Evolutionary conservation across 2,113 vertebrate genomes (phyloP).

Genomic region (Microcebus lehilahytsara): DNA sequence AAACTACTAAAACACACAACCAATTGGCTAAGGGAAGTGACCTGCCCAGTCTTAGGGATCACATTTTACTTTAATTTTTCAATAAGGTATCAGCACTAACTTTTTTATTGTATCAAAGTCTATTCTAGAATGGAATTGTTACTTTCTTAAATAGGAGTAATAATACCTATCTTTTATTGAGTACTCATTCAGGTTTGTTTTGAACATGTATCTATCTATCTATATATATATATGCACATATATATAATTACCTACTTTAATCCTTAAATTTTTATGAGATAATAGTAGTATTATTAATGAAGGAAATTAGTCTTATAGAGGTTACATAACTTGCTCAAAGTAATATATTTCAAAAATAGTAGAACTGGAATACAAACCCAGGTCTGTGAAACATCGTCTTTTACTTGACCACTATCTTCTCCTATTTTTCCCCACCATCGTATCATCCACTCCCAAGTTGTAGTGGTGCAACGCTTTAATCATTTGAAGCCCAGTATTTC

Average conservation of each 20-base stretch:
- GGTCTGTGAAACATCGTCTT: neutral
- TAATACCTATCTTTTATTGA: neutral
- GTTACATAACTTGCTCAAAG: neutral
- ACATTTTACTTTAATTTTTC: neutral
- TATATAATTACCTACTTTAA: neutral
- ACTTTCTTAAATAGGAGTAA: neutral
- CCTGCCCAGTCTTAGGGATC: neutral
- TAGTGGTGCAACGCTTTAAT: neutral
- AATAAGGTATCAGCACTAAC: neutral
- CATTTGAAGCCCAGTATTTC: neutral
- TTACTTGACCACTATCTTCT: neutral
- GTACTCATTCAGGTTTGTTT: neutral
- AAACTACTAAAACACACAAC: neutral
- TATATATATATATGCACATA: neutral
- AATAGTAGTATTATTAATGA: neutral
- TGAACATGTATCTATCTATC: neutral
- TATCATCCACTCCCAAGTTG: neutral
- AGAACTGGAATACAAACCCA: neutral
- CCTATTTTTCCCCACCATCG: neutral
- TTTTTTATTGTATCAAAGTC: neutral
- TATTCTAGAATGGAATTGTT: neutral
- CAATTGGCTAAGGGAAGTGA: neutral
- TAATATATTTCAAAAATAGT: neutral
- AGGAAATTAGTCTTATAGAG: neutral
- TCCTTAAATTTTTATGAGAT: neutral